phyloP scores from a whole-genome alignment of 2,888 invertebrate species.

The Bibio marci region DNA sequence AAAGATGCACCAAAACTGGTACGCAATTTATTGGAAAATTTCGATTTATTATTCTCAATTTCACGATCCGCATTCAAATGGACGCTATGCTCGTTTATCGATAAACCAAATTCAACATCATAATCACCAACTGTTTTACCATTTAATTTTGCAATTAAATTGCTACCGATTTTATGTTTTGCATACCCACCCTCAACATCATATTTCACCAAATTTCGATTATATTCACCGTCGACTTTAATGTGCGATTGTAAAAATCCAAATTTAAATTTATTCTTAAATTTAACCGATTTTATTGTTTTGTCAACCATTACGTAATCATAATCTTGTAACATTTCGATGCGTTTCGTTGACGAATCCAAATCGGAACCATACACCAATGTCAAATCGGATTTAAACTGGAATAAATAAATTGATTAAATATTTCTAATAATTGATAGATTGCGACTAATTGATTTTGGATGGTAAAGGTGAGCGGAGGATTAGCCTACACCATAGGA shows the following conservation, averaged over 20 bases:
- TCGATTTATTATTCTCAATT: conserved; percentile 24
- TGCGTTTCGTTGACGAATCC: conserved; percentile 34
- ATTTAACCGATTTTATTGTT: background rate
- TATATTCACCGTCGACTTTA: conserved; percentile 37
- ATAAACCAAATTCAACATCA: conserved; percentile 40
- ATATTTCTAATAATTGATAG: too few species aligned
- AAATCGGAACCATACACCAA: conserved; percentile 45
- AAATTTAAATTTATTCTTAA: background rate
- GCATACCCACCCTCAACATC: conserved; percentile 39
- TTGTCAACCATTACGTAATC: conserved; percentile 5
- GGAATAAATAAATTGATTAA: too few species aligned
- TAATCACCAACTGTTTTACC: conserved; percentile 26
- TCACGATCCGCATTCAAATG: conserved; percentile 18
- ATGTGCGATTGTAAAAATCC: background rate
- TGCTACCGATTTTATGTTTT: conserved; percentile 36
- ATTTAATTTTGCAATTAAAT: conserved; percentile 29
- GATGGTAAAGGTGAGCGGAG: too few species aligned
- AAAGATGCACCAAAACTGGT: conserved; percentile 23
- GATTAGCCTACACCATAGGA: too few species aligned
- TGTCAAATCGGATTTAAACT: too few species aligned
- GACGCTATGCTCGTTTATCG: conserved; percentile 23
- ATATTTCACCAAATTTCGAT: conserved; percentile 36
- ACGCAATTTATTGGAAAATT: conserved; percentile 17
- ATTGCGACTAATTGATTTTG: too few species aligned
- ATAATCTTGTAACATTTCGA: conserved; percentile 8